Evolutionary conservation across 2,888 invertebrate species (phyloP), one percentile per base, ranked within the genome.

Genomic region (Leptopterna dolabrata): DNA sequence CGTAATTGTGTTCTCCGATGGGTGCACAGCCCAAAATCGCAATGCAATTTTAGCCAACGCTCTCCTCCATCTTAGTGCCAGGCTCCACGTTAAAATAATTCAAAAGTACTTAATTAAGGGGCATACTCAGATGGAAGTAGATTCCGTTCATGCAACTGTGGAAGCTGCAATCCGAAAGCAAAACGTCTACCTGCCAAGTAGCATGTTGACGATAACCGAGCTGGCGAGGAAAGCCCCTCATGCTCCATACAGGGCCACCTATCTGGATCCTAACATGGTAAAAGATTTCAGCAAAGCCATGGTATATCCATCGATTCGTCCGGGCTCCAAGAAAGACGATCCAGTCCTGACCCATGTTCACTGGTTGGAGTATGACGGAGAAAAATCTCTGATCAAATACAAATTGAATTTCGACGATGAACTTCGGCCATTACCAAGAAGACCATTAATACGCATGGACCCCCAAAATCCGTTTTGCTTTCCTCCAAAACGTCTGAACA

Each of bases 291-390:
- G 73, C n/a, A 76, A 87, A n/a, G 36, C 76, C 24, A 80, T 86
- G 86, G 73, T 82, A 30, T 87, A 88, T 81, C 43, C 83, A 16
- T 89, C 86, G 55, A 88, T 88, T 87, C 73, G 88, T n/a, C 88
- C 88, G n/a, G 88, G 87, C 45, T 63, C 76, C 36, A 85, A 86
- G 47, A 63, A 76, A 16, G 87, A 82, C 19, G 88, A 88, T 85
- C 87, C 88, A 16, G 41, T 51, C 27, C 87, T 88, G n/a, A 86
- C 86, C 27, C 27, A 88, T 51, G 41, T 88, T 43, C 76, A 76
- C 71, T 76, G 76, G 55, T 51, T 88, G 0, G 73, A 84, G 84
- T 87, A 88, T 76, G 27, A 76, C 76, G 81, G 51, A 7, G 29
- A 78, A 36, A 71, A 82, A 13, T 63, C 41, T 6, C 14, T 24